Evolutionary conservation across 2,888 invertebrate genomes (phyloP).

Genomic region (Timema cristinae): DNA sequence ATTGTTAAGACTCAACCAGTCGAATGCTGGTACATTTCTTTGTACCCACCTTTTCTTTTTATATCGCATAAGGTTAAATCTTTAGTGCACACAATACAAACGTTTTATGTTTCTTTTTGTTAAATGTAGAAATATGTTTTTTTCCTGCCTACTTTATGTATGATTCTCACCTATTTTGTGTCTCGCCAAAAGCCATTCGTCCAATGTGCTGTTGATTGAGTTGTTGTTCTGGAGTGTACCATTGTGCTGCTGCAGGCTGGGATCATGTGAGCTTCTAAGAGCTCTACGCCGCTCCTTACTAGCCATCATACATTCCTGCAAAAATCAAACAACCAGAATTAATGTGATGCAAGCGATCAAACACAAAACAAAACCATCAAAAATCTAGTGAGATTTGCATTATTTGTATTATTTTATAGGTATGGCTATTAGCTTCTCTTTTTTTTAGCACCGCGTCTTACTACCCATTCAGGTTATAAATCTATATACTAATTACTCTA

Average conservation of each 20-base stretch:
- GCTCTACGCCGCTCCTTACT: constrained; percentile 60
- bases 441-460: too few relatives aligned
- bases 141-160: neutral
- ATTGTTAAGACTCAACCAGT: too few relatives aligned
- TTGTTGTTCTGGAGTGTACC: constrained; percentile 24
- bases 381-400: too few relatives aligned
- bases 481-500: too few relatives aligned
- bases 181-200: constrained; percentile 53
- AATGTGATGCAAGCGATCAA: neutral
- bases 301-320: constrained; percentile 57
- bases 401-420: too few relatives aligned
- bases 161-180: constrained; percentile 46
- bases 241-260: constrained; percentile 33
- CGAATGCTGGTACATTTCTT: too few relatives aligned
- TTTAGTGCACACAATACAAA: too few relatives aligned
- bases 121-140: neutral
- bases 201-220: constrained; percentile 47
- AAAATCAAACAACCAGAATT: neutral
- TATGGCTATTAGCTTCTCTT: too few relatives aligned
- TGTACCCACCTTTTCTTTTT: too few relatives aligned
- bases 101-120: neutral
- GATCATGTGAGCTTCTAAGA: constrained; percentile 49
- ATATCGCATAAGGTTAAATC: too few relatives aligned
- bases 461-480: too few relatives aligned
- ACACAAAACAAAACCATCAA: too few relatives aligned